phyloP scores from a whole-genome alignment of 2,888 invertebrate genomes.

The Acanthosepion esculentum region DNA sequence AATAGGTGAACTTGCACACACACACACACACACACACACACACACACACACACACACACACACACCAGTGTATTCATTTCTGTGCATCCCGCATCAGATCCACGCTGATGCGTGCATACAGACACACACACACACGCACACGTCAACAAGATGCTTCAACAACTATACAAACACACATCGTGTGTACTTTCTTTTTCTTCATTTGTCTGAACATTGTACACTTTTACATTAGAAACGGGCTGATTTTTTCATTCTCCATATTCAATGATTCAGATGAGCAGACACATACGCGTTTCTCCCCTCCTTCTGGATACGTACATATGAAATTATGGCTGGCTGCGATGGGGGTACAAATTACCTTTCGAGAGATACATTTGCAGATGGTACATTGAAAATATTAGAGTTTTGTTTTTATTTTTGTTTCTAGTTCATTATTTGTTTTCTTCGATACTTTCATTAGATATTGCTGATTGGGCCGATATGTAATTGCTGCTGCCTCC shows the following conservation, averaged over 20 bases:
- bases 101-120: not conserved
- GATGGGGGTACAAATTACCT: constrained; percentile 1
- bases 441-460: not conserved
- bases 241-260: no score
- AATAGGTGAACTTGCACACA: not conserved
- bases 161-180: no score
- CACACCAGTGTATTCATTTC: no score
- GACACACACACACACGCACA: no score
- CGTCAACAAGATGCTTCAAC: no score
- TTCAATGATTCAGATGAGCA: no score
- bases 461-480: not conserved
- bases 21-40: not conserved
- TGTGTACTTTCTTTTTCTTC: no score
- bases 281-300: no score
- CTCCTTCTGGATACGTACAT: no score
- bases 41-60: not conserved
- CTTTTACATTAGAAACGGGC: no score
- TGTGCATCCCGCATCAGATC: not conserved
- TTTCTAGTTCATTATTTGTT: not conserved
- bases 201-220: no score
- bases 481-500: not conserved
- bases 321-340: not conserved
- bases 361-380: not conserved
- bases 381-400: constrained; percentile 20
- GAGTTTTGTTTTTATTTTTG: not conserved